Base-by-base conservation (phyloP, 1,140 invertebrate genomes). In the Brachionus plicatilis region DNA sequence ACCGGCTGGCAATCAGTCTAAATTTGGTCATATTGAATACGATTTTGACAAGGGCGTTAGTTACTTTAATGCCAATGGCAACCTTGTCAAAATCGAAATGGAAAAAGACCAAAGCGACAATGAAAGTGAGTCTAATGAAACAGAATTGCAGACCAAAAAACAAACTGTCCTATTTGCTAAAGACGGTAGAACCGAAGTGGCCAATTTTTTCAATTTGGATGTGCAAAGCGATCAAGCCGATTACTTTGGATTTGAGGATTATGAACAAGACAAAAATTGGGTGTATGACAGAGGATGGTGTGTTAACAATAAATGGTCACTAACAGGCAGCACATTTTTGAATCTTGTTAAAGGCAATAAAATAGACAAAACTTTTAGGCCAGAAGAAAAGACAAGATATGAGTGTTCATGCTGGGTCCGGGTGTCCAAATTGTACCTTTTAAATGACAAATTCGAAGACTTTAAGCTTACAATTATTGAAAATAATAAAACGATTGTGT, bases 1-100 rank as follows among this genome's bases (percentile, higher is more conserved):
- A 72, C 68, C 68, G 17, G 68, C 33, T 43, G 29, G 33, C 7
- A 14, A 72, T 43, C 3, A 72, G 7, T 43, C 68, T 20, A 72
- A 72, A 72, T 72, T 41, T 72, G 68, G 68, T 72, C n/a, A 72
- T 72, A 8, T 72, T 41, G 14, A 72, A 43, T 72, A 45, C 37
- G 68, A 72, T 45, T 72, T 72, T 41, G 37, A 72, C 37, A 72
- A 72, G 1, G 9, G 12, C 14, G n/a, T 41, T 41, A 72, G 37
- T 41, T 41, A 72, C 3, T 43, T 41, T 41, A 43, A 37, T 43
- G 29, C 29, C 17, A n/a, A 72, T 24, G 37, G 29, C 1, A 72
- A 72, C 1, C 33, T 37, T 41, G 37, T 41, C 37, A 72, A 72
- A 72, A 72, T 72, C 14, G 68, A 72, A 72, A 24, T 20, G 8